These are phyloP conservation scores for Diuraphis noxia DNA, from an alignment of 1,140 invertebrate genomes.

Conservation along the genomic window DNA sequence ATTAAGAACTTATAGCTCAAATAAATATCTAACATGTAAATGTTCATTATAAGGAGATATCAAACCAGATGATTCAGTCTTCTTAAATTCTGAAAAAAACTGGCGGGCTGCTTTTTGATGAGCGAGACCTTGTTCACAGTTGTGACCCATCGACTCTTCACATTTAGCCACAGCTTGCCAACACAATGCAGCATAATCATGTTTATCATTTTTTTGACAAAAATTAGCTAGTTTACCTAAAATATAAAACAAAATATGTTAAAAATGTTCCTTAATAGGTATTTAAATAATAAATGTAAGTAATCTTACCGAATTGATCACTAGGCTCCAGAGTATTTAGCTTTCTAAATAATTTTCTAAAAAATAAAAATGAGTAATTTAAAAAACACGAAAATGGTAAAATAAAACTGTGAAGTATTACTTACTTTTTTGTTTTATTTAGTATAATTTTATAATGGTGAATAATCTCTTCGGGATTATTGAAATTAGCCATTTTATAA, in stretches of 20 bases:
- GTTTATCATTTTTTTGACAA: constrained; percentile 46
- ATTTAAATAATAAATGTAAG: background rate
- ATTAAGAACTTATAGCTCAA: too few species aligned
- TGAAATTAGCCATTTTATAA: constrained; percentile 17
- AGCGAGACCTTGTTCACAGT: constrained; percentile 37
- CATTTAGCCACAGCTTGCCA: constrained; percentile 51
- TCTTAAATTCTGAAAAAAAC: constrained; percentile 36
- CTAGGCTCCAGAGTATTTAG: constrained; percentile 42
- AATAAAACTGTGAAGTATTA: constrained; percentile 2
- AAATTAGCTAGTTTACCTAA: constrained; percentile 37
- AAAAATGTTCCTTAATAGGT: background rate
- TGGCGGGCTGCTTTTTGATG: constrained; percentile 43
- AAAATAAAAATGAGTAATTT: background rate
- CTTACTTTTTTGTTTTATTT: constrained; percentile 53
- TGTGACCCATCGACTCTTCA: constrained; percentile 40
- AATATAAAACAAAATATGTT: background rate
- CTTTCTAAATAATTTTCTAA: constrained; percentile 47
- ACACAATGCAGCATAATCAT: constrained; percentile 45
- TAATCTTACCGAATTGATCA: constrained; percentile 43
- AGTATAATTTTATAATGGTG: constrained; percentile 38
- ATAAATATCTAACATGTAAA: constrained; percentile 22
- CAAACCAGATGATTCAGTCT: constrained; percentile 41
- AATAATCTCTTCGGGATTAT: constrained; percentile 47
- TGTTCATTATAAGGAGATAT: constrained; percentile 49
- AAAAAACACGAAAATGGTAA: background rate